phyloP scores from a whole-genome alignment of 2,797 vertebrate species.

The Urocyon cinereoargenteus region DNA sequence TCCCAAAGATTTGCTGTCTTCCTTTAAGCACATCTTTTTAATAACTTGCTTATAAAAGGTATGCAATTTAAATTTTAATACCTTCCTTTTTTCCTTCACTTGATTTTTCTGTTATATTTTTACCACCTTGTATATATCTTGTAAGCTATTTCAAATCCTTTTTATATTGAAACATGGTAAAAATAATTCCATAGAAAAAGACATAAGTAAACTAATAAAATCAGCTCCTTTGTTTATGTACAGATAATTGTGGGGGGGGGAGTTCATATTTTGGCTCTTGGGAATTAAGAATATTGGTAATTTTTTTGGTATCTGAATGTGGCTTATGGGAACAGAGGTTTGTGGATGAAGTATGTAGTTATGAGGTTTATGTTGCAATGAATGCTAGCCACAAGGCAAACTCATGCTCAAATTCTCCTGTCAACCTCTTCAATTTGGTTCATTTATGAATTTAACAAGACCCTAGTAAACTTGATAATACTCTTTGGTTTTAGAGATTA shows the following conservation, averaged over 20 bases:
- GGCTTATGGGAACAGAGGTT: background rate
- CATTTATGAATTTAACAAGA: background rate
- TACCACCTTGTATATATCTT: background rate
- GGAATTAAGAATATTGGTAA: background rate
- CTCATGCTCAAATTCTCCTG: background rate
- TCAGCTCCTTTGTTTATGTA: background rate
- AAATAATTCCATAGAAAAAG: background rate
- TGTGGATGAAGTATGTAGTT: background rate
- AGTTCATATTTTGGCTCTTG: rapidly evolving
- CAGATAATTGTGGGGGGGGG: background rate
- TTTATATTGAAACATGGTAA: background rate
- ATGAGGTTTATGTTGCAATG: background rate
- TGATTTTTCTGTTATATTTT: background rate
- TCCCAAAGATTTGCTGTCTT: background rate
- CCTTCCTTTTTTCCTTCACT: background rate
- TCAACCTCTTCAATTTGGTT: background rate
- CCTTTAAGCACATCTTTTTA: background rate
- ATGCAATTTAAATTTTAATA: background rate
- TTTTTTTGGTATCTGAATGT: background rate
- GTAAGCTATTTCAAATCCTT: background rate
- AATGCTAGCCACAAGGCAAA: background rate
- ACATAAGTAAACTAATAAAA: background rate
- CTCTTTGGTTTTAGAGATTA: background rate
- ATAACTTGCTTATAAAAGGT: background rate
- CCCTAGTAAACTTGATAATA: background rate